Conservation (phyloP, 2,797 vertebrate species). For the Malurus leucopterus region DNA sequence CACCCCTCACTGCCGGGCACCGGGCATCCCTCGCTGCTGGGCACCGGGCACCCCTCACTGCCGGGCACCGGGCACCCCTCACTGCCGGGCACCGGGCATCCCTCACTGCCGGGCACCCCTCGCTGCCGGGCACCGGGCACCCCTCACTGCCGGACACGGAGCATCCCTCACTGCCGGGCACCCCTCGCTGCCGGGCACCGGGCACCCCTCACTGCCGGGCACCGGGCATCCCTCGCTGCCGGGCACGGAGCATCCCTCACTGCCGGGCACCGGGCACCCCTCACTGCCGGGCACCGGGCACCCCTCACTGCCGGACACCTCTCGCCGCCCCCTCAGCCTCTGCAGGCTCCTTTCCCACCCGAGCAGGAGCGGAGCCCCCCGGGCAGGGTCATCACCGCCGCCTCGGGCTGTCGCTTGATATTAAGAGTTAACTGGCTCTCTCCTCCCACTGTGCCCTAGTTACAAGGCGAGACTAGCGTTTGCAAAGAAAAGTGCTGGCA, state of each 20-base stretch:
- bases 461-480: background rate
- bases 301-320: rapidly evolving
- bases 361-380: background rate
- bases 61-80: background rate
- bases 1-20: rapidly evolving
- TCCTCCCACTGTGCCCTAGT: background rate
- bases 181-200: background rate
- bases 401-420: rapidly evolving
- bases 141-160: background rate
- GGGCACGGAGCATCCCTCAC: background rate
- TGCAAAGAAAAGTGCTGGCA: background rate
- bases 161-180: no score
- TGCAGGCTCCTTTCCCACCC: background rate
- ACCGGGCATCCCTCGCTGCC: background rate
- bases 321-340: background rate
- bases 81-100: background rate
- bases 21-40: background rate
- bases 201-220: no score
- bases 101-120: background rate
- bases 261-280: background rate
- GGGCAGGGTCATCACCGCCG: rapidly evolving
- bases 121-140: background rate
- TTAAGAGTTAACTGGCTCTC: background rate
- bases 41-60: background rate
- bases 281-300: background rate